phyloP scores from a whole-genome alignment of 2,888 invertebrate species.

The Nineta flava region DNA sequence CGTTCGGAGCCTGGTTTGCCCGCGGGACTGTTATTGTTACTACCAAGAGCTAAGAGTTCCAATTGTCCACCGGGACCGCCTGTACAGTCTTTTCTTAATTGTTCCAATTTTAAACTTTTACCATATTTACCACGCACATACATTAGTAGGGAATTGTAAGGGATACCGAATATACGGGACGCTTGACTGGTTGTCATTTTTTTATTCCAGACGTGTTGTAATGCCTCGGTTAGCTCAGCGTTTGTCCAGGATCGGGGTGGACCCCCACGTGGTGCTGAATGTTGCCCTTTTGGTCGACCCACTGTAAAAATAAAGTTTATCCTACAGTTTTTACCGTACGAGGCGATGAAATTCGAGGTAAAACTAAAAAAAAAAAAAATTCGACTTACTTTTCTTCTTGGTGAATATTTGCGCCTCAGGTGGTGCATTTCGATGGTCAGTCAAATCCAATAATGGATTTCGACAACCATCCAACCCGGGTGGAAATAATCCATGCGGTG shows the following conservation, averaged over 20 bases:
- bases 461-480: conserved; percentile 60
- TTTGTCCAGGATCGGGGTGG: conserved; percentile 88
- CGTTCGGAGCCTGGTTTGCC: conserved; percentile 30
- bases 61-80: conserved; percentile 46
- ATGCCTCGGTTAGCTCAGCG: conserved; percentile 75
- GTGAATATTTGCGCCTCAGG: conserved; percentile 50
- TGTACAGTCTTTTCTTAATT: conserved; percentile 75
- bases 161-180: conserved; percentile 78
- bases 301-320: conserved; percentile 30
- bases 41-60: conserved; percentile 48
- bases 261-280: conserved; percentile 78
- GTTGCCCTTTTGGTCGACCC: conserved; percentile 77
- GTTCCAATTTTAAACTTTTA: conserved; percentile 78
- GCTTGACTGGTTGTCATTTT: conserved; percentile 90
- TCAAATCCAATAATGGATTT: conserved; percentile 57
- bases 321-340: not conserved
- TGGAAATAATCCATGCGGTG: conserved; percentile 57
- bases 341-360: not conserved
- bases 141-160: conserved; percentile 85
- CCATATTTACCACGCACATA: conserved; percentile 86
- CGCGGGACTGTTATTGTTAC: conserved; percentile 39
- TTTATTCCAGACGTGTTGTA: conserved; percentile 90
- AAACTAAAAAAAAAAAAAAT: not conserved
- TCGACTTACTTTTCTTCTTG: conserved; percentile 65
- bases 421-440: conserved; percentile 50